phyloP scores from a whole-genome alignment of 2,113 vertebrate species.

The Rhagologus leucostigma region DNA sequence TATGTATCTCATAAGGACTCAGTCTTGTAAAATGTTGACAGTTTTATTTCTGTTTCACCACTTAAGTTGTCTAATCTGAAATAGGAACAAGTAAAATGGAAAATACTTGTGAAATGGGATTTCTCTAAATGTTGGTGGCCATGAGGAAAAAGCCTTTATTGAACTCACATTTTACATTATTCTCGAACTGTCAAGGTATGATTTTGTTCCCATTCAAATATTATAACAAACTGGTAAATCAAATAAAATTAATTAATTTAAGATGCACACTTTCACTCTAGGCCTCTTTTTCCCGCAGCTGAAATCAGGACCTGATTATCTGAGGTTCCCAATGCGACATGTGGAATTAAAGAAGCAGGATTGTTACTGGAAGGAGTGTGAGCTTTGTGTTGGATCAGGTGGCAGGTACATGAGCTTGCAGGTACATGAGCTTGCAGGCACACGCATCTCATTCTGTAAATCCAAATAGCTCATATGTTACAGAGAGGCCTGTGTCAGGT shows the following conservation, averaged over 20 bases:
- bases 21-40: conserved; percentile 35
- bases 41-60: conserved; percentile 43
- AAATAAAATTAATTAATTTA: not conserved
- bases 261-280: not conserved
- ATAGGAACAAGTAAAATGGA: not conserved
- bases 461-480: not conserved
- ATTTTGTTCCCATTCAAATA: not conserved
- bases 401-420: not conserved
- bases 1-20: conserved; percentile 51
- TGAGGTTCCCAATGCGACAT: not conserved
- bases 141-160: not conserved
- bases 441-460: not conserved
- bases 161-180: not conserved
- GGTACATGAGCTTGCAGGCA: not conserved
- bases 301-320: not conserved
- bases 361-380: not conserved
- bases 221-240: not conserved
- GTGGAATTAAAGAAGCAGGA: not conserved
- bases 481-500: not conserved
- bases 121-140: not conserved
- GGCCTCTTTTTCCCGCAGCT: not conserved
- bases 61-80: conserved; percentile 15
- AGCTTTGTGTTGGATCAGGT: not conserved
- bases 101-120: not conserved
- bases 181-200: not conserved